Percentiles rank a stretch among this genome's conserved stretches.
Conservation (phyloP, 2,113 vertebrate species). For the Pyxicephalus adspersus region DNA sequence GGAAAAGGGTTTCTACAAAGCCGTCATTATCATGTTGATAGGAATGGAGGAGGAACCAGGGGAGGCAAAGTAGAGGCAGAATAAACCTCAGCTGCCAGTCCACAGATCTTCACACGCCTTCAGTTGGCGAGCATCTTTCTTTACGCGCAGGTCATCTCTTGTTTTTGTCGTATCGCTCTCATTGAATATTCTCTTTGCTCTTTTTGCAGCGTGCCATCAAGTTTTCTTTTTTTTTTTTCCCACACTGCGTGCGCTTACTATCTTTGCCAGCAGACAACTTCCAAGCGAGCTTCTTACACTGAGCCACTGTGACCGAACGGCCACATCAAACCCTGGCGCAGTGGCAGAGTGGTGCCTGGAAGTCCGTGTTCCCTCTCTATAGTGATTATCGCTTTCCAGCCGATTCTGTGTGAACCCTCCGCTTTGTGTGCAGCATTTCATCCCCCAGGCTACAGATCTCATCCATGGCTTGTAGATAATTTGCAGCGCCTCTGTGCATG, state of each 20-base stretch:
- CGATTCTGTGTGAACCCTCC: conserved; percentile 32
- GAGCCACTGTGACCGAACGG: not conserved
- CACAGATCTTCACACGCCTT: no score
- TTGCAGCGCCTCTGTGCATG: not conserved
- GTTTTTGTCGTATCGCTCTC: not conserved
- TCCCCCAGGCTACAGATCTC: conserved; percentile 11
- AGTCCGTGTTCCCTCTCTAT: not conserved
- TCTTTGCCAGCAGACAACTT: conserved; percentile 19
- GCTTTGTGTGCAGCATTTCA: conserved; percentile 32
- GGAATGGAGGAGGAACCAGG: no score
- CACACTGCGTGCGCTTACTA: not conserved
- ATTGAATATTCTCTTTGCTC: not conserved
- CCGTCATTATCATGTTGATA: no score
- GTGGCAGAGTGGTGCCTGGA: conserved; percentile 10
- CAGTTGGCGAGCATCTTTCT: no score
- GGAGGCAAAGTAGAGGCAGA: no score
- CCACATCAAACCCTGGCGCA: conserved; percentile 34
- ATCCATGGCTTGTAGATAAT: conserved; percentile 13
- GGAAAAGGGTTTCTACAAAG: no score
- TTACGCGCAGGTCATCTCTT: no score
- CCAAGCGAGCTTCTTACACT: conserved; percentile 17
- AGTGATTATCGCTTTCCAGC: conserved; percentile 1
- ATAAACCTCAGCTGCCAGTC: no score
- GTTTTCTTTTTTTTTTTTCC: not conserved
- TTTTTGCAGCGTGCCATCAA: not conserved